Conservation (phyloP, 2,797 vertebrate genomes). For the Syngnathus rostellatus region DNA sequence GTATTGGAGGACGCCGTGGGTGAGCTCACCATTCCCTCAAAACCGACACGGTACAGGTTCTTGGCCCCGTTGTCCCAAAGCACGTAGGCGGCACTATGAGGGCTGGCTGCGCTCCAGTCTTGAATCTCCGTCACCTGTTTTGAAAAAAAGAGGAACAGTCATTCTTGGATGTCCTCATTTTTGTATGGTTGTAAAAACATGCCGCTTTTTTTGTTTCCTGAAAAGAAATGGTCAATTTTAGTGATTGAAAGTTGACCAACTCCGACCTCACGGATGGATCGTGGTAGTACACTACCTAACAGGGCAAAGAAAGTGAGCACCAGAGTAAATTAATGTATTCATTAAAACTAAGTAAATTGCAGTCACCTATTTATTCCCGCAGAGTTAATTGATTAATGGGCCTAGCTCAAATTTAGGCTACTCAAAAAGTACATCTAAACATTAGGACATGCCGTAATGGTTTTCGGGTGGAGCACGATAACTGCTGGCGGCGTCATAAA, state of each 20-base stretch:
- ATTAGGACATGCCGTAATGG: constrained; percentile 47
- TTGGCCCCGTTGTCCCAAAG: constrained; percentile 99
- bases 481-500: constrained; percentile 66
- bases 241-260: not conserved
- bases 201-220: no score
- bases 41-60: constrained; percentile 98
- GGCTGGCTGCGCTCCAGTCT: constrained; percentile 97
- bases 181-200: not conserved
- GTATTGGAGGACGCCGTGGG: constrained; percentile 33
- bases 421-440: constrained; percentile 54
- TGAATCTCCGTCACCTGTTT: constrained; percentile 96
- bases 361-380: constrained; percentile 47
- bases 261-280: not conserved
- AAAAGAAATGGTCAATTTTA: not conserved
- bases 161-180: not conserved
- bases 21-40: constrained; percentile 96
- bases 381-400: constrained; percentile 58
- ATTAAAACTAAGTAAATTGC: constrained; percentile 56
- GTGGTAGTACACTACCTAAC: constrained; percentile 9
- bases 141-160: constrained; percentile 9
- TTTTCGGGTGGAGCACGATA: constrained; percentile 40
- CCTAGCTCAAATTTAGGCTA: constrained; percentile 50
- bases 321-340: constrained; percentile 40
- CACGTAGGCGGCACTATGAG: constrained; percentile 96
- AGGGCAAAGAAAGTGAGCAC: constrained; percentile 10